These are phyloP conservation scores for Mixornis gularis DNA, from an alignment of 2,113 vertebrate species.

Conservation along the genomic window DNA sequence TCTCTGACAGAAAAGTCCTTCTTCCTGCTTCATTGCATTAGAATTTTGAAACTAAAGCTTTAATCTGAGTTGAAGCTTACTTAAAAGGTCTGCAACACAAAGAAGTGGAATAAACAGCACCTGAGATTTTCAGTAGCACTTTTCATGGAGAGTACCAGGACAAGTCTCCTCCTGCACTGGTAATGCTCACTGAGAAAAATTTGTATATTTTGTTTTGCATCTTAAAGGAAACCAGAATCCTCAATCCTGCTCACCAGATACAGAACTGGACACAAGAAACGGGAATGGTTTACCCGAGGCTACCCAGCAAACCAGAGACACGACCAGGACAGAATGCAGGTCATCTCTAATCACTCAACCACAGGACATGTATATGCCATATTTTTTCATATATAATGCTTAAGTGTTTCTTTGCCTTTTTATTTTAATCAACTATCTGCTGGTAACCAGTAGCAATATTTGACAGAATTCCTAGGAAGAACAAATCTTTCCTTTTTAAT, in stretches of 20 bases:
- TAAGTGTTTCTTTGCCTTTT: not conserved
- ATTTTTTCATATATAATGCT: not conserved
- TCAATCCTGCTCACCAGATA: not conserved
- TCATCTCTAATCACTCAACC: not conserved
- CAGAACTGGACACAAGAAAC: not conserved
- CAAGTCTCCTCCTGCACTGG: not conserved
- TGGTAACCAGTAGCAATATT: not conserved
- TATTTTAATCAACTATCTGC: not conserved
- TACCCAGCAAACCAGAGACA: not conserved
- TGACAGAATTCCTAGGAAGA: not conserved
- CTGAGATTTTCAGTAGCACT: not conserved
- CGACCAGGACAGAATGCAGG: not conserved
- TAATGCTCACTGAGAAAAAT: not conserved
- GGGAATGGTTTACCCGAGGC: not conserved
- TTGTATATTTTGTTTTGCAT: not conserved
- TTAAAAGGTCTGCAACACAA: not conserved
- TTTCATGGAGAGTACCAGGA: not conserved
- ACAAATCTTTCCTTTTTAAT: not conserved
- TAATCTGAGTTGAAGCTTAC: not conserved
- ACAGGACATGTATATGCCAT: not conserved
- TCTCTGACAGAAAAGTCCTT: not conserved
- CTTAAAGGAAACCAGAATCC: not conserved
- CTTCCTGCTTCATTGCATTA: not conserved
- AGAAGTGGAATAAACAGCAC: not conserved
- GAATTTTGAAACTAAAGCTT: not conserved